Evolutionary conservation across 1,140 invertebrate species (phyloP).

Genomic region (Tetramorium simillimum): DNA sequence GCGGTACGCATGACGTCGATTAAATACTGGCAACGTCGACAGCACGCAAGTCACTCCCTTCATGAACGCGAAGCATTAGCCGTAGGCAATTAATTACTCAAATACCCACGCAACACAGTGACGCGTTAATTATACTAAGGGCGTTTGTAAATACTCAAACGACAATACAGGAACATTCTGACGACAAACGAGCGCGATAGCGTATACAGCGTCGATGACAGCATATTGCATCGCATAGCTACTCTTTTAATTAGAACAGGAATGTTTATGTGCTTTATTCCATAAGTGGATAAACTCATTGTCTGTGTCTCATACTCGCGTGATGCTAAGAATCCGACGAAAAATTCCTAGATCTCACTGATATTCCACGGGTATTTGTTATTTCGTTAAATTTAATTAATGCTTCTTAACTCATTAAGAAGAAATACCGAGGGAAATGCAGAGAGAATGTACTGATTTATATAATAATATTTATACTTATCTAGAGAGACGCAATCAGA

Average conservation of each 20-base stretch:
- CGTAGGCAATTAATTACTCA: constrained; percentile 70
- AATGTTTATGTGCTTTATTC: neutral
- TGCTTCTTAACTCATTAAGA: neutral
- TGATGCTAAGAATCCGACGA: no score
- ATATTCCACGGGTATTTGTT: neutral
- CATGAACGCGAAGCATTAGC: constrained; percentile 65
- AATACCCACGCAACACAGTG: constrained; percentile 61
- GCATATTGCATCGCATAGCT: neutral
- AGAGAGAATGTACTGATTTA: neutral
- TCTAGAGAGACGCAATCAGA: neutral
- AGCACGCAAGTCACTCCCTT: constrained; percentile 70
- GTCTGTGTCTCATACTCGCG: neutral
- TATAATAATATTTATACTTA: neutral
- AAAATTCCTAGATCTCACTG: no score
- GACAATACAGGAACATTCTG: constrained; percentile 14
- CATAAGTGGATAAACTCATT: neutral
- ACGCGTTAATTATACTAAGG: constrained; percentile 60
- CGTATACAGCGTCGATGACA: constrained; percentile 6
- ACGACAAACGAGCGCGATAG: constrained; percentile 33
- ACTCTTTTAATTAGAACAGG: constrained; percentile 42
- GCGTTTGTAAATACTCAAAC: constrained; percentile 43
- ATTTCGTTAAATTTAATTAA: constrained; percentile 20
- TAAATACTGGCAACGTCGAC: constrained; percentile 51
- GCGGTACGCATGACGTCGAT: constrained; percentile 49
- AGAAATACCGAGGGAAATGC: neutral